Evolutionary conservation across 2,113 vertebrate genomes (phyloP), one percentile per base, ranked within the genome.

Genomic region (Siphamia tubifer): DNA sequence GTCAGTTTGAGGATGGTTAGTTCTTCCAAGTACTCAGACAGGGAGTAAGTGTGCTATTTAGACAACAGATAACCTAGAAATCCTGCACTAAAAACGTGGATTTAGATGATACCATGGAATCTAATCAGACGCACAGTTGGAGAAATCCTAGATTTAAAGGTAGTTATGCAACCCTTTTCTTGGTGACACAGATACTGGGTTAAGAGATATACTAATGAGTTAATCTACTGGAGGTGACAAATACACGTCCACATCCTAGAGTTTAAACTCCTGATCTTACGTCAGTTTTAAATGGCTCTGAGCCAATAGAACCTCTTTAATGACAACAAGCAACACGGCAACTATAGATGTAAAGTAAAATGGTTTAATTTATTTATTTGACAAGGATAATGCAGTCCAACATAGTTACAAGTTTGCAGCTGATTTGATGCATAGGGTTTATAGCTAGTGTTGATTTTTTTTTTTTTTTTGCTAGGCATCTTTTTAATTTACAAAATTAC

Each of bases 151-250:
- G 68, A 71, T 73, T 74, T 63, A 77, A 34, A 34, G 45, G 53
- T 5, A 25, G 65, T 89, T 89, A 82, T 17, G 38, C 45, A 85
- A 87, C 62, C 16, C 43, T 54, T 53, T 62, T 43, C 20, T 4
- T 38, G 42, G 48, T 57, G 77, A 61, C 75, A 80, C 56, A 54
- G 10, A 62, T 51, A 39, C 51, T 49, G 27, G 44, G 24, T 7
- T 65, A 19, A 64, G 55, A 68, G 54, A 57, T 30, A 58, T 17
- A 62, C 66, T 58, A 21, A 71, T 49, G 21, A 55, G 65, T 78
- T 82, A 65, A 87, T 84, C 82, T 74, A 11, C n/a, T 8, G 15
- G 38, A 71, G 45, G 68, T 42, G 51, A 34, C 20, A 3, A 35
- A 31, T 52, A 56, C 30, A 66, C 63, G 58, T 40, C 32, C 60